Conservation (phyloP, 23 tunicate genomes). For the Halocynthia aurantium region DNA sequence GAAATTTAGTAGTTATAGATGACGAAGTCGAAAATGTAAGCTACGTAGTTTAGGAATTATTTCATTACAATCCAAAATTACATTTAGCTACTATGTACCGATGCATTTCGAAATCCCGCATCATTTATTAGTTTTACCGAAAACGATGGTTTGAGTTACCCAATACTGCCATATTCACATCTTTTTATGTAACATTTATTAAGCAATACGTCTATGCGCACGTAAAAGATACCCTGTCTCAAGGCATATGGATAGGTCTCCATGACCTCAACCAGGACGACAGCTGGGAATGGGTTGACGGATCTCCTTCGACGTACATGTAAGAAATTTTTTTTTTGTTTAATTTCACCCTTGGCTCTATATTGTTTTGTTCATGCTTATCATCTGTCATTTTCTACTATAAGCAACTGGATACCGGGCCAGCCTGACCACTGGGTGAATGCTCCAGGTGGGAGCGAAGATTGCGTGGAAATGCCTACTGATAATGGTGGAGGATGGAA, state of each 20-base stretch:
- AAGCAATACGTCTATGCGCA: neutral
- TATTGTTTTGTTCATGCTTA: neutral
- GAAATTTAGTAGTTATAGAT: conserved; percentile 48
- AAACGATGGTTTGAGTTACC: neutral
- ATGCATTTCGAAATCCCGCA: too few relatives aligned
- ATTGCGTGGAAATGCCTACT: conserved; percentile 45
- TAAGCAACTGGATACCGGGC: conserved; percentile 67
- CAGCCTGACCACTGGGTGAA: conserved; percentile 88
- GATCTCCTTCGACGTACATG: conserved; percentile 31
- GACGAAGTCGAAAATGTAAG: conserved; percentile 61
- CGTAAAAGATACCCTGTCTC: neutral
- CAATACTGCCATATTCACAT: neutral
- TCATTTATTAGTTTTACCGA: too few relatives aligned
- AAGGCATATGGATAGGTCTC: conserved; percentile 48
- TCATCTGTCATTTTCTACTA: neutral
- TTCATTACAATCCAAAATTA: neutral
- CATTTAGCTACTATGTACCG: neutral
- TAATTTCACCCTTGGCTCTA: neutral
- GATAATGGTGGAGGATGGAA: conserved; percentile 72
- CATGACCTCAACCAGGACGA: conserved; percentile 67
- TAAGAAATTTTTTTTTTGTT: conserved; percentile 14
- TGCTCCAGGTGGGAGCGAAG: conserved; percentile 58
- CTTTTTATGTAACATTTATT: neutral
- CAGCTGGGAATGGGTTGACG: conserved; percentile 88
- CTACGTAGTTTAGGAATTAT: neutral